A percentile compares a stretch with the other conserved stretches of the same genome.
phyloP scores from a whole-genome alignment of 2,113 vertebrate species.

The Mungos mungo region DNA sequence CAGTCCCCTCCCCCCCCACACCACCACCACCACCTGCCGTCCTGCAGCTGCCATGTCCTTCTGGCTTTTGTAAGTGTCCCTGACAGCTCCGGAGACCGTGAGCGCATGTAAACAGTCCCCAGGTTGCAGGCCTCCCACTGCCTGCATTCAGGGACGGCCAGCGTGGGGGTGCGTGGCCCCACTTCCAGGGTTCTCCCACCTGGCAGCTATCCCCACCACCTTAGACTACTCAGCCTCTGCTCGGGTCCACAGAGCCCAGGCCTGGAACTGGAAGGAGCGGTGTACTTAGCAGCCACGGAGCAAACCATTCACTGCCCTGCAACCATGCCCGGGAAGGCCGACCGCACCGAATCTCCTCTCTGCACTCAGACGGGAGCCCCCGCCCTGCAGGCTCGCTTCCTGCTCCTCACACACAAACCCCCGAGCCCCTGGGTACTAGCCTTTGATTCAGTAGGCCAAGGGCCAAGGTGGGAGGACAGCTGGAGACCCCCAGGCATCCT shows the following conservation, averaged over 20 bases:
- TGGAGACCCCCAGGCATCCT: not conserved
- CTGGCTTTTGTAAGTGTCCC: not conserved
- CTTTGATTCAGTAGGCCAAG: not conserved
- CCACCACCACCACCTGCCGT: not conserved
- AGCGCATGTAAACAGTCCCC: not conserved
- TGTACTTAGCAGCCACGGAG: not conserved
- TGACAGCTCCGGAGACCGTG: not conserved
- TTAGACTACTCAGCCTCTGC: not conserved
- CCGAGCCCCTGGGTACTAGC: not conserved
- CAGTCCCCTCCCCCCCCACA: accelerated
- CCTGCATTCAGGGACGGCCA: not conserved
- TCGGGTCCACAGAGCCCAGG: not conserved
- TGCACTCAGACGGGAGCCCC: not conserved
- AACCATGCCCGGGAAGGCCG: not conserved
- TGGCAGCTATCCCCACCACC: not conserved
- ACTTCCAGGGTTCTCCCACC: not conserved
- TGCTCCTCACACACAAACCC: not conserved
- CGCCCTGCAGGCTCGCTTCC: not conserved
- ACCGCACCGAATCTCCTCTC: accelerated
- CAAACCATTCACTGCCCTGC: no score
- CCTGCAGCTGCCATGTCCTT: not conserved
- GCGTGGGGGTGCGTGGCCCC: not conserved
- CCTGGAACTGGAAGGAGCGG: not conserved
- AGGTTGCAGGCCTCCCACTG: not conserved
- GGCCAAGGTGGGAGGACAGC: not conserved